Conservation (phyloP, 2,888 invertebrate genomes). For the Antheraea yamamai region DNA sequence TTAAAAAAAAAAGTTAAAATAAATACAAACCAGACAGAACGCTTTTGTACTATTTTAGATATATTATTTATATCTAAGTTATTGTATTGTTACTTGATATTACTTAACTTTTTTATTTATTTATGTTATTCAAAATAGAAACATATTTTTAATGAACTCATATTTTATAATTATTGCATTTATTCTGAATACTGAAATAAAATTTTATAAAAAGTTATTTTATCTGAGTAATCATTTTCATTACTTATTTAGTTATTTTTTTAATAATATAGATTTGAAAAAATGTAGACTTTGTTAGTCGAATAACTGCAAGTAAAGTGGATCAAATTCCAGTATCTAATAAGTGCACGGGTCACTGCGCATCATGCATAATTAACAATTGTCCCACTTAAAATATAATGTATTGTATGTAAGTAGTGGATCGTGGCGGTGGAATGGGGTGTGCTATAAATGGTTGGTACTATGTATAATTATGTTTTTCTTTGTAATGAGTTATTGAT, state of each 20-base stretch:
- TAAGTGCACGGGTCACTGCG: constrained; percentile 8
- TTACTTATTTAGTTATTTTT: neutral
- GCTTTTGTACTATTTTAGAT: neutral
- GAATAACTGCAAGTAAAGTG: neutral
- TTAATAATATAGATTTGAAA: neutral
- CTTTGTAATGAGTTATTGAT: neutral
- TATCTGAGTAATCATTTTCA: neutral
- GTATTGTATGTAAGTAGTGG: constrained; percentile 19
- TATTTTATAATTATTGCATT: neutral
- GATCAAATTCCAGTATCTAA: constrained; percentile 13
- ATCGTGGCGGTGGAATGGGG: neutral
- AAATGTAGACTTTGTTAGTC: neutral
- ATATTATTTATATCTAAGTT: neutral
- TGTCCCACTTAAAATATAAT: constrained; percentile 39
- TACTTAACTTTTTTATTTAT: too few species aligned
- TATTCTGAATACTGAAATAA: neutral
- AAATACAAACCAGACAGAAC: neutral
- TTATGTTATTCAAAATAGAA: too few species aligned
- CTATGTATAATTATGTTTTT: neutral
- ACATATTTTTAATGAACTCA: too few species aligned
- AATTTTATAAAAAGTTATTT: too few species aligned
- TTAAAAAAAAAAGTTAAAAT: too few species aligned
- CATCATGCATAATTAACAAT: constrained; percentile 25
- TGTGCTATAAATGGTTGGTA: neutral
- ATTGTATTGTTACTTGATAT: neutral